These are phyloP conservation scores for Pollenia labialis DNA, from an alignment of 2,888 invertebrate genomes.

Conservation along the genomic window DNA sequence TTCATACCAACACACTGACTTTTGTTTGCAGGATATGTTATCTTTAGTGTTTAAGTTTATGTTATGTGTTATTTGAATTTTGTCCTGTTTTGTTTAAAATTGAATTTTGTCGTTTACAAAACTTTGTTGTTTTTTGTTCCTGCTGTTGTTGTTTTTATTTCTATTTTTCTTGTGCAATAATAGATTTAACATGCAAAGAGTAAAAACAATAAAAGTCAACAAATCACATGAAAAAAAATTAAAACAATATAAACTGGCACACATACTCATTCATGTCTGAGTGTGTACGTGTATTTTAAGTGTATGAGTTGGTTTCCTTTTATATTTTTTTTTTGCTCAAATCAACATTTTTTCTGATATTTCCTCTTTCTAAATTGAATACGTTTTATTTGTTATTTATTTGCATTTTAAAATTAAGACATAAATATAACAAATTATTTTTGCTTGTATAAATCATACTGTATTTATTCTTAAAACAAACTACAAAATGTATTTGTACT, in stretches of 20 bases:
- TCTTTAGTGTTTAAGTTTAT: slow-evolving; percentile 3
- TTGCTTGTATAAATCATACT: too few species aligned
- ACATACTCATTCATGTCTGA: slow-evolving; percentile 19
- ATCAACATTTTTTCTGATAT: too few species aligned
- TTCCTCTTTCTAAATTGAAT: too few species aligned
- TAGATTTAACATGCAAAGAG: slow-evolving; percentile 57
- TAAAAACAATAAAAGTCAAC: slow-evolving; percentile 65
- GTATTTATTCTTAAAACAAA: too few species aligned
- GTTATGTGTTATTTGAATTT: slow-evolving; percentile 3
- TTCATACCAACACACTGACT: slow-evolving; percentile 3
- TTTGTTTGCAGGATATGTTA: slow-evolving; percentile 20
- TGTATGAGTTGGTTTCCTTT: too few species aligned
- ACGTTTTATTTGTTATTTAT: too few species aligned
- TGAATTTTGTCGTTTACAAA: slow-evolving; percentile 64
- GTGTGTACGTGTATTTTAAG: too few species aligned
- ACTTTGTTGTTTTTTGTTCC: neutral
- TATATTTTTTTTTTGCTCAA: too few species aligned
- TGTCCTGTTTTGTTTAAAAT: slow-evolving; percentile 54
- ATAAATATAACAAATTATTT: too few species aligned
- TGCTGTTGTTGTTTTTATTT: neutral
- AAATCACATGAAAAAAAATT: slow-evolving; percentile 61
- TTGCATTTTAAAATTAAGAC: too few species aligned
- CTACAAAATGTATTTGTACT: too few species aligned
- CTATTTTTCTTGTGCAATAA: slow-evolving; percentile 19
- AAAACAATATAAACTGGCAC: slow-evolving; percentile 35